These are phyloP conservation scores for Boloria euphrosyne DNA, from an alignment of 2,888 invertebrate genomes.

Conservation along the genomic window DNA sequence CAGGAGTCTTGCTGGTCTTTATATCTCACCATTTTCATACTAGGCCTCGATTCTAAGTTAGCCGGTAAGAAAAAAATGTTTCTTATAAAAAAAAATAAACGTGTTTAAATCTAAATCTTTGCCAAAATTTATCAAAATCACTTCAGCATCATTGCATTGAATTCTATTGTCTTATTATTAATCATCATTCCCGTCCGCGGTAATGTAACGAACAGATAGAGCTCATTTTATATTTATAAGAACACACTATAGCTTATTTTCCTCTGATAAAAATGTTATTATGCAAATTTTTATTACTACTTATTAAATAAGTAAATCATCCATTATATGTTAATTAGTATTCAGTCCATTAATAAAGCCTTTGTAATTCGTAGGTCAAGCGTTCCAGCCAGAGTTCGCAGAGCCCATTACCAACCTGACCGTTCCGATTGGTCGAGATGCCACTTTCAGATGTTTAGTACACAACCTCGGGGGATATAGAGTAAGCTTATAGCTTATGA, in stretches of 20 bases:
- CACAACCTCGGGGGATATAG: constrained; percentile 94
- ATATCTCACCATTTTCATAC: constrained; percentile 68
- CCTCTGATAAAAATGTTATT: too few relatives aligned
- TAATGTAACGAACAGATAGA: too few relatives aligned
- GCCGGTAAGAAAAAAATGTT: constrained; percentile 56
- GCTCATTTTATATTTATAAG: too few relatives aligned
- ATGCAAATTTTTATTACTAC: too few relatives aligned
- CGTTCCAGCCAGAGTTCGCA: constrained; percentile 92
- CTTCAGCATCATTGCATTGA: too few relatives aligned
- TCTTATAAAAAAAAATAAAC: constrained; percentile 2
- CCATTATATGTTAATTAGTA: neutral
- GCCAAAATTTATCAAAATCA: too few relatives aligned
- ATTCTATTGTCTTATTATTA: too few relatives aligned
- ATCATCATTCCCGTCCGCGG: too few relatives aligned
- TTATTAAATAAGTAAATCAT: too few relatives aligned
- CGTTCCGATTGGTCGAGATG: constrained; percentile 92
- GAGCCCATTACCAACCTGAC: constrained; percentile 92
- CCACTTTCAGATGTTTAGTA: constrained; percentile 92
- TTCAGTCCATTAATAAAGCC: constrained; percentile 4
- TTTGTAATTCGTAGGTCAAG: constrained; percentile 77
- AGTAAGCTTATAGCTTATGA: constrained; percentile 80
- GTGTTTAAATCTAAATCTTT: too few relatives aligned
- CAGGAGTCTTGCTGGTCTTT: constrained; percentile 67
- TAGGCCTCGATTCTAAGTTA: constrained; percentile 71
- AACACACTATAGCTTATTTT: too few relatives aligned